These are phyloP conservation scores for Globia sparganii DNA, from an alignment of 2,888 invertebrate species.

Conservation along the genomic window DNA sequence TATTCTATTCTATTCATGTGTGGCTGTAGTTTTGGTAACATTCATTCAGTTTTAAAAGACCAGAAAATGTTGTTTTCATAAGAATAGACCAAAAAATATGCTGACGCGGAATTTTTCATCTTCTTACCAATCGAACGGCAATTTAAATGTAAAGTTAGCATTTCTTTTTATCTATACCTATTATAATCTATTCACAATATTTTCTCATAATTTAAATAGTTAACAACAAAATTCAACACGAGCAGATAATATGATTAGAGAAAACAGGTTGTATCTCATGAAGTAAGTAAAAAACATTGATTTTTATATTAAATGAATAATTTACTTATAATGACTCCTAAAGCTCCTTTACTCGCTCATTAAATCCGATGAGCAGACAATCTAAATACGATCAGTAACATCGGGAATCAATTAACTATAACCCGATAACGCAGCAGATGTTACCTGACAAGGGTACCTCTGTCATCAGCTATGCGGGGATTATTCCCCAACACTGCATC, in stretches of 20 bases:
- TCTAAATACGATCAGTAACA: slow-evolving; percentile 71
- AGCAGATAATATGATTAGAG: slow-evolving; percentile 12
- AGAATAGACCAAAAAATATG: not conserved
- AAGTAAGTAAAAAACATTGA: slow-evolving; percentile 17
- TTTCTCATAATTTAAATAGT: slow-evolving; percentile 6
- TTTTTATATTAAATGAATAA: slow-evolving; percentile 43
- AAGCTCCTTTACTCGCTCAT: slow-evolving; percentile 70
- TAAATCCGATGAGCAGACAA: slow-evolving; percentile 64
- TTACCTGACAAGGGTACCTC: slow-evolving; percentile 60
- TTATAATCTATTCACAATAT: slow-evolving; percentile 7
- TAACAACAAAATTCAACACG: slow-evolving; percentile 35
- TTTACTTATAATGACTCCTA: slow-evolving; percentile 49
- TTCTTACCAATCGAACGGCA: not conserved
- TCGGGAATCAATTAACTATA: slow-evolving; percentile 75
- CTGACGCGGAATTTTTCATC: no score
- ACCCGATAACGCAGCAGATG: slow-evolving; percentile 69
- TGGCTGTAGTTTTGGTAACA: not conserved
- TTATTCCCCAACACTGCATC: slow-evolving; percentile 14
- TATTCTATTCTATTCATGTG: not conserved
- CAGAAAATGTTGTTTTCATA: not conserved
- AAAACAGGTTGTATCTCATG: slow-evolving; percentile 17
- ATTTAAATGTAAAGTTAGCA: not conserved
- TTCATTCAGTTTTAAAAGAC: not conserved
- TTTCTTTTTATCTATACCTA: slow-evolving; percentile 3
- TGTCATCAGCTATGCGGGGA: slow-evolving; percentile 23